phyloP scores from a whole-genome alignment of 2,888 invertebrate genomes.

The Brenthis daphne region DNA sequence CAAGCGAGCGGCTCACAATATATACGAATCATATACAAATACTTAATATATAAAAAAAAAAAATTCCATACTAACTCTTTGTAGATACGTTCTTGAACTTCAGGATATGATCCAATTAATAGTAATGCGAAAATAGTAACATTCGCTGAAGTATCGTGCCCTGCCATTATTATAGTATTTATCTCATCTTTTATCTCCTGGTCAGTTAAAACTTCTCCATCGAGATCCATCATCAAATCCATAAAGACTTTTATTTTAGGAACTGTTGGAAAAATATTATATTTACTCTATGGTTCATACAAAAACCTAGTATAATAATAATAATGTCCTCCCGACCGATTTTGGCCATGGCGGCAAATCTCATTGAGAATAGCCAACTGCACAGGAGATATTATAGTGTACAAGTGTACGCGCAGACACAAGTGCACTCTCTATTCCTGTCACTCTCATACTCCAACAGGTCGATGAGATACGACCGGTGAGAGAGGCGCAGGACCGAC shows the following conservation, averaged over 20 bases:
- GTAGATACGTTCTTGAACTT: conserved; percentile 53
- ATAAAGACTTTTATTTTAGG: conserved; percentile 39
- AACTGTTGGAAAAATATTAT: conserved; percentile 16
- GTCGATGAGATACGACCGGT: too few species aligned
- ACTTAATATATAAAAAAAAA: too few species aligned
- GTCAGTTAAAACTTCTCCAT: conserved; percentile 42
- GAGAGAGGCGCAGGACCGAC: too few species aligned
- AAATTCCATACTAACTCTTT: conserved; percentile 49
- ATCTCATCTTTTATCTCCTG: conserved; percentile 54
- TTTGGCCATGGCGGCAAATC: too few species aligned
- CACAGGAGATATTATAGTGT: too few species aligned
- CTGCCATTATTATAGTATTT: conserved; percentile 71
- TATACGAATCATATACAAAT: too few species aligned
- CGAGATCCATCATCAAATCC: conserved; percentile 46
- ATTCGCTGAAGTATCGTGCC: conserved; percentile 62
- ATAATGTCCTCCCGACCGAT: too few species aligned
- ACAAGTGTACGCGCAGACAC: too few species aligned
- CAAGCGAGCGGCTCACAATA: neutral
- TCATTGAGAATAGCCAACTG: too few species aligned
- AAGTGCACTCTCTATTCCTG: too few species aligned
- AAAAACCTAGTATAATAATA: neutral
- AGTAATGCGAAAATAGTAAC: conserved; percentile 54
- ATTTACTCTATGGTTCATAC: neutral
- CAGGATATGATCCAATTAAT: conserved; percentile 55
- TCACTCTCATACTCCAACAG: too few species aligned